These are phyloP conservation scores for Temnothorax rugatulus DNA, from an alignment of 2,888 invertebrate species.

Conservation along the genomic window DNA sequence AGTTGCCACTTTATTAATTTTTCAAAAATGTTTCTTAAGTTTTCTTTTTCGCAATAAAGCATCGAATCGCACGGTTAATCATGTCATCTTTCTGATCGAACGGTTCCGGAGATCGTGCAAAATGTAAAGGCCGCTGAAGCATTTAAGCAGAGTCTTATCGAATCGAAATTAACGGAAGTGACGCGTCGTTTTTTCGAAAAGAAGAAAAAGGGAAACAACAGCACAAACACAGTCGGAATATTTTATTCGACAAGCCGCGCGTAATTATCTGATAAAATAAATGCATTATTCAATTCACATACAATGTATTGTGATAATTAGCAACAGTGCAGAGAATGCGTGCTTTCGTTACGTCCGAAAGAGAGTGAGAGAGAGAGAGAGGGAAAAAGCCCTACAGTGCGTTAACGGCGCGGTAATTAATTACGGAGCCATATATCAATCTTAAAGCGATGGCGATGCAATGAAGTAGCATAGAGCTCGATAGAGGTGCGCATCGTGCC, in stretches of 20 bases:
- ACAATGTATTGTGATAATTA: slow-evolving; percentile 48
- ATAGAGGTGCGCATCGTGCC: slow-evolving; percentile 69
- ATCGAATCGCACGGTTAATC: background rate
- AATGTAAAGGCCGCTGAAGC: background rate
- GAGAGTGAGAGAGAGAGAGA: background rate
- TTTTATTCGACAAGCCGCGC: slow-evolving; percentile 45
- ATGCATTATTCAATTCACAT: slow-evolving; percentile 56
- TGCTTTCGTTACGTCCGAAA: slow-evolving; percentile 23
- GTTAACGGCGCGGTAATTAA: slow-evolving; percentile 73
- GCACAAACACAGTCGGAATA: slow-evolving; percentile 33
- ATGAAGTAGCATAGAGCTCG: slow-evolving; percentile 65
- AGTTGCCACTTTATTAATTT: background rate
- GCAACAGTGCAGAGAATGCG: slow-evolving; percentile 36
- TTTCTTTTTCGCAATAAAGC: slow-evolving; percentile 10
- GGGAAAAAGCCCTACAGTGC: slow-evolving; percentile 38
- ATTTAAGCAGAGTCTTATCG: background rate
- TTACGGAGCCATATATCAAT: slow-evolving; percentile 80
- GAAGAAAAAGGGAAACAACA: slow-evolving; percentile 17
- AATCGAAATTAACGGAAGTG: slow-evolving; percentile 47
- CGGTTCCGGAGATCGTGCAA: background rate
- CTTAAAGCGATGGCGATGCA: slow-evolving; percentile 72
- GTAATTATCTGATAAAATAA: slow-evolving; percentile 54
- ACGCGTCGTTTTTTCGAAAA: slow-evolving; percentile 17
- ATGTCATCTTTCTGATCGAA: background rate
- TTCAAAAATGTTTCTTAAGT: background rate